Base-by-base conservation (phyloP, 2,113 vertebrate genomes). In the Edolisoma coerulescens region DNA sequence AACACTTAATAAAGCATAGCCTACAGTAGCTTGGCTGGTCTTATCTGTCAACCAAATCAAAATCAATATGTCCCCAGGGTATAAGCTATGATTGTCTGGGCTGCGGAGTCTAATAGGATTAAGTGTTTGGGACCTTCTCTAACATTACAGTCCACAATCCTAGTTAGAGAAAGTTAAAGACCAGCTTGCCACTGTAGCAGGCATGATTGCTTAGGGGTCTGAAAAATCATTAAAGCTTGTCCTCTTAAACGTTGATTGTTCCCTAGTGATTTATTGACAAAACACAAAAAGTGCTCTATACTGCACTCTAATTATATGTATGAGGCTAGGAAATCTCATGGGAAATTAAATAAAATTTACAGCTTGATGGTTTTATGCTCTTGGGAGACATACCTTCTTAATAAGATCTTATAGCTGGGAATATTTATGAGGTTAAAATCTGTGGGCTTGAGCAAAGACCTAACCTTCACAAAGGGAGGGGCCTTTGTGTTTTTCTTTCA, bases 331-430 rank as follows among this genome's bases (percentile, higher is more conserved):
- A 97, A 97, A 98, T 98, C 99, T 98, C 98, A 89, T 97, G 99
- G 99, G 99, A 99, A 99, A 99, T 99, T 99, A 99, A 99, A 99
- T 98, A 98, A 98, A 99, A 99, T 99, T 99, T 99, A 99, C 97
- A 99, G 98, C 98, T 99, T 99, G 99, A 99, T 99, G 98, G 98
- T 98, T 98, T 98, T 97, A 96, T 98, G 97, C 99, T 98, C 99
- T 97, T 98, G 99, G 99, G 99, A 99, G 98, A 98, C 98, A 98
- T 99, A 98, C 98, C 98, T 98, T 99, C 98, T 99, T 99, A 99
- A 99, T 99, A 99, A 99, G 98, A 99, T 98, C 98, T 98, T 98
- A 98, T 98, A 99, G 98, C 98, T 99, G 98, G 98, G 98, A 98
- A 98, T 98, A 98, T 98, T 99, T 99, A 99, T 98, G 98, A 99